Conservation (phyloP, 2,888 invertebrate genomes). For the Harpalus rufipes region DNA sequence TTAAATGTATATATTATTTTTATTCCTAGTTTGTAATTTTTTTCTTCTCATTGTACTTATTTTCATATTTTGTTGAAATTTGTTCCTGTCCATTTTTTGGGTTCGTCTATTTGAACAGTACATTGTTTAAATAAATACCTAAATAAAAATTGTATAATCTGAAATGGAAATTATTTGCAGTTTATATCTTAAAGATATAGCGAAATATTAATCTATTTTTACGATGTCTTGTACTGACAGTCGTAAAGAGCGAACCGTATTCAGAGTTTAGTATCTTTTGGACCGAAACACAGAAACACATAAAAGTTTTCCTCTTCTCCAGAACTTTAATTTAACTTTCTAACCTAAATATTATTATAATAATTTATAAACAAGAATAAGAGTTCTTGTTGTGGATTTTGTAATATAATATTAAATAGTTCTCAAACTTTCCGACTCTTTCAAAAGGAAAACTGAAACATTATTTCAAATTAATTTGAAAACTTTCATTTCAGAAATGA, state of each 20-base stretch:
- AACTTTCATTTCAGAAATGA: conserved; percentile 8
- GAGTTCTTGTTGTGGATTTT: neutral
- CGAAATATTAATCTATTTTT: conserved; percentile 44
- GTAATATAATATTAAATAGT: conserved; percentile 36
- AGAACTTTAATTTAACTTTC: conserved; percentile 48
- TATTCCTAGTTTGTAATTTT: too few species aligned
- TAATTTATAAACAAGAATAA: conserved; percentile 43
- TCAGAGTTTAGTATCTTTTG: conserved; percentile 24
- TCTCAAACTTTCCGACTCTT: conserved; percentile 22
- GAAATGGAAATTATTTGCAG: too few species aligned
- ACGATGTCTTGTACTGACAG: conserved; percentile 18
- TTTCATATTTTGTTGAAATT: too few species aligned
- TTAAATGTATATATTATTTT: too few species aligned
- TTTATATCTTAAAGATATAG: neutral
- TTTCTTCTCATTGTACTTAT: too few species aligned
- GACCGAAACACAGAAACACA: conserved; percentile 34
- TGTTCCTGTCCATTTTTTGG: too few species aligned
- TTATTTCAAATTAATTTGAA: conserved; percentile 4
- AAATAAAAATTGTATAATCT: too few species aligned
- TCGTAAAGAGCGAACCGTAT: conserved; percentile 37
- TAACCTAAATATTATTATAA: conserved; percentile 43
- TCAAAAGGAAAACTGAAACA: conserved; percentile 7
- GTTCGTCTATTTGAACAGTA: too few species aligned
- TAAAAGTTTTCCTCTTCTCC: conserved; percentile 36
- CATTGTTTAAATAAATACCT: too few species aligned